These are phyloP conservation scores for Drosophila lutescens DNA, from an alignment of 2,888 invertebrate species.

Conservation along the genomic window DNA sequence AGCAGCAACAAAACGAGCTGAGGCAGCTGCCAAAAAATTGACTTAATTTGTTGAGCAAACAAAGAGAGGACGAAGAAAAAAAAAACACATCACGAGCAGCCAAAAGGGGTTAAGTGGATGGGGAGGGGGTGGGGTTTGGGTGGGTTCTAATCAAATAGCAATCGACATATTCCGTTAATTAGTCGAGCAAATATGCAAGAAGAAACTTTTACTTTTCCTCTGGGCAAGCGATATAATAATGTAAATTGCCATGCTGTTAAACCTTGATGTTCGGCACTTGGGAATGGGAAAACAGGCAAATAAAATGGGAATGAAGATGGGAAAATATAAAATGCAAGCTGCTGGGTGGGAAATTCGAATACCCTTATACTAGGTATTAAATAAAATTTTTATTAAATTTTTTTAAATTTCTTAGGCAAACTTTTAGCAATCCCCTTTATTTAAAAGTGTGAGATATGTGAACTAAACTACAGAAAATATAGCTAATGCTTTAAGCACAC, in stretches of 20 bases:
- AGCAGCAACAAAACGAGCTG: constrained; percentile 28
- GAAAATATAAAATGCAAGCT: not conserved
- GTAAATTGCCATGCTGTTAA: constrained; percentile 23
- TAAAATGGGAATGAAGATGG: not conserved
- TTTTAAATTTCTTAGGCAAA: too few species aligned
- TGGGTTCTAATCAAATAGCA: constrained; percentile 32
- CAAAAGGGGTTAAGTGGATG: not conserved
- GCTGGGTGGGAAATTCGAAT: not conserved
- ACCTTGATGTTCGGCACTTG: constrained; percentile 11
- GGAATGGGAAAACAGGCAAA: not conserved
- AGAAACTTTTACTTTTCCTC: constrained; percentile 28
- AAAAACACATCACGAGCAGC: constrained; percentile 25
- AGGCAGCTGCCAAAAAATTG: constrained; percentile 64
- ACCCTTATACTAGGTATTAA: not conserved
- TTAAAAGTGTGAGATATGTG: not conserved
- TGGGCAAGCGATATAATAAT: constrained; percentile 10
- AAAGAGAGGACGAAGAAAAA: constrained; percentile 9
- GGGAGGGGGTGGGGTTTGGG: constrained; percentile 6
- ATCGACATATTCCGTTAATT: constrained; percentile 41
- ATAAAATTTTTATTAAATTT: too few species aligned
- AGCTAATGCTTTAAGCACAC: constrained; percentile 6
- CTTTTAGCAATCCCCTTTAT: not conserved
- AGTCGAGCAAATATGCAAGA: constrained; percentile 27
- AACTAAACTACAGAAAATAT: not conserved
- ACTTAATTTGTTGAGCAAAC: constrained; percentile 64